A percentile compares a stretch with the other conserved stretches of the same genome.
Conservation (phyloP, 2,888 invertebrate species). For the Unio delphinus region DNA sequence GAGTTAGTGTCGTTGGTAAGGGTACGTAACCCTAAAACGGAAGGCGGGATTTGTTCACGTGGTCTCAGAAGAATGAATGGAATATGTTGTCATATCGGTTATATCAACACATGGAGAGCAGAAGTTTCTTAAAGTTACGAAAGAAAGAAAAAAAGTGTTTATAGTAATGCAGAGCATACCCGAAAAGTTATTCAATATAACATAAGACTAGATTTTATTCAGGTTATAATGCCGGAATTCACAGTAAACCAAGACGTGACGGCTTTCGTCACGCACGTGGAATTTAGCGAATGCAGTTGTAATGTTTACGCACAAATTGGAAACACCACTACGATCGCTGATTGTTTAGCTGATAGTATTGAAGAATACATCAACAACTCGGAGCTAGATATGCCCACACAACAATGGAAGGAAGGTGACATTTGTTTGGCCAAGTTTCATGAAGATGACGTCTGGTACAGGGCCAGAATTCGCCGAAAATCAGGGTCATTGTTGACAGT, state of each 20-base stretch:
- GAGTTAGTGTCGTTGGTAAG: no score
- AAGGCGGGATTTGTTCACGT: no score
- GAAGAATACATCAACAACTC: conserved; percentile 31
- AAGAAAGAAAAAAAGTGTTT: no score
- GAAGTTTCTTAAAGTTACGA: no score
- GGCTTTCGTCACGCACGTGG: conserved; percentile 47
- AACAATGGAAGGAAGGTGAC: conserved; percentile 19
- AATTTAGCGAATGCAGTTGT: conserved; percentile 29
- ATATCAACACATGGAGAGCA: no score
- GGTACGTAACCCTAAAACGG: no score
- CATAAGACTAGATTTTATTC: no score
- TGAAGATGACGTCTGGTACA: conserved; percentile 62
- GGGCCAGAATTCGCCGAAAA: conserved; percentile 43
- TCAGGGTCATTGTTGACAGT: conserved; percentile 38
- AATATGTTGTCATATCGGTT: no score
- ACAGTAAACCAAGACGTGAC: neutral
- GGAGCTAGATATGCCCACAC: conserved; percentile 14
- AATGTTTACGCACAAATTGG: conserved; percentile 40
- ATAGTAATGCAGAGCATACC: no score
- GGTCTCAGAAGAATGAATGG: no score
- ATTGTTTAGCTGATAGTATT: conserved; percentile 33
- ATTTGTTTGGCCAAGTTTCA: conserved; percentile 42
- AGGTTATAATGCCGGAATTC: no score
- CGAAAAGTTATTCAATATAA: no score
- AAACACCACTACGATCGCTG: conserved; percentile 14